Conservation (phyloP, 1,140 invertebrate genomes). For the Bactericera cockerelli region DNA sequence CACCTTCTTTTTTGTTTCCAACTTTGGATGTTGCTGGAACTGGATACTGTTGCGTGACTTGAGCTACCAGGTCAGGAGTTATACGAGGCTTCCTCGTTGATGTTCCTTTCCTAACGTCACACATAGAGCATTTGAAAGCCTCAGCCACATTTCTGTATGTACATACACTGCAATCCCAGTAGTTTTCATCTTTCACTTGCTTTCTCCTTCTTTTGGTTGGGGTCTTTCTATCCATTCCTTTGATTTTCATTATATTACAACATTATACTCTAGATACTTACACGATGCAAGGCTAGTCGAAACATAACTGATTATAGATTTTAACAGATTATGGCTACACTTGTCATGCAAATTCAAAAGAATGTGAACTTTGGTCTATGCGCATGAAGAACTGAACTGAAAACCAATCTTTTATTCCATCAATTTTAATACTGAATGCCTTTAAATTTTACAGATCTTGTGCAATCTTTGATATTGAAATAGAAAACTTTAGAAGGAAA, state of each 20-base stretch:
- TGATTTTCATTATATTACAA: slow-evolving; percentile 3
- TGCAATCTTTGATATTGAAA: no score
- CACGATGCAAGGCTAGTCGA: background rate
- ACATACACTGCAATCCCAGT: slow-evolving; percentile 97
- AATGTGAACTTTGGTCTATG: no score
- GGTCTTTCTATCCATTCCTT: background rate
- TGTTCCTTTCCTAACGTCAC: slow-evolving; percentile 90
- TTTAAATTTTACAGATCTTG: no score
- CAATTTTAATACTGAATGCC: no score
- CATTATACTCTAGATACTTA: background rate
- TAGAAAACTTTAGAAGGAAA: no score
- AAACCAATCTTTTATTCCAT: no score
- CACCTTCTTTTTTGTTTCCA: slow-evolving; percentile 38
- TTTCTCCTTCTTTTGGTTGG: slow-evolving; percentile 49
- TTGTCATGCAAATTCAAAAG: no score
- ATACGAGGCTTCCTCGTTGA: slow-evolving; percentile 72
- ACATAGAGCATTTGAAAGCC: slow-evolving; percentile 98
- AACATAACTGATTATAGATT: background rate
- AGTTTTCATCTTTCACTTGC: slow-evolving; percentile 85
- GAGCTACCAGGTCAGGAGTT: slow-evolving; percentile 85
- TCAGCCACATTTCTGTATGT: slow-evolving; percentile 92
- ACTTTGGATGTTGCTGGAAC: slow-evolving; percentile 42
- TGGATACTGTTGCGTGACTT: slow-evolving; percentile 68
- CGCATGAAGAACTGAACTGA: no score
- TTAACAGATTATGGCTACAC: no score